Base-by-base conservation (phyloP, 2,888 invertebrate species). In the Hydroisotoma schaefferi region DNA sequence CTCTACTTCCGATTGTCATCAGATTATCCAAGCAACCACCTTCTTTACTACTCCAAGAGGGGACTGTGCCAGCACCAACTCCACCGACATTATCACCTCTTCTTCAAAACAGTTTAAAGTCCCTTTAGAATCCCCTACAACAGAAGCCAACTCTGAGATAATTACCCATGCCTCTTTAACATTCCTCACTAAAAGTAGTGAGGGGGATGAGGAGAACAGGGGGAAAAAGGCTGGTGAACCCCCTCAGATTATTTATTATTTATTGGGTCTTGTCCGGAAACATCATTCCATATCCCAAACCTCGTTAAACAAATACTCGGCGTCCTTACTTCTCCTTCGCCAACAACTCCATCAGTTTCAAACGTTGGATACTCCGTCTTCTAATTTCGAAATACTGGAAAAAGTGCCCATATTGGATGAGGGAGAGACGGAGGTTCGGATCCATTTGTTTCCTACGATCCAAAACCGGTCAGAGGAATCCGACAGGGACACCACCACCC, bases 401-500 rank as follows among this genome's bases (percentile, higher is more conserved):
- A 48, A 56, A 43, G 20, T 59, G 15, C 22, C 28, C 28, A 43
- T 63, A 18, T 46, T 56, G 12, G 53, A 63, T 15, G 40, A 33
- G 29, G 52, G 48, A 48, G 56, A 63, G 1, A 53, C 56, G 8
- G 60, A 61, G 43, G 53, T 67, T 20, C 57, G 55, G n/a, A 55
- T 64, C 27, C 64, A 67, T 54, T 40, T 69, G n/a, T 52, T 69
- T 1, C 63, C 67, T 20, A 48, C 61, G 23, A 46, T 55, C 33
- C 59, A 53, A 28, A 49, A 60, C 40, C 58, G 59, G 0, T 22
- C 48, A n/a, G 54, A 60, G 18, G 63, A 65, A 20, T 33, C 57
- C 12, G 64, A 61, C n/a, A 47, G 46, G 10, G 65, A 65, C 25
- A 53, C 55, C 1, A n/a, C n/a, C n/a, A n/a, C n/a, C n/a, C n/a